phyloP scores from a whole-genome alignment of 2,797 vertebrate species.

The Masticophis lateralis region DNA sequence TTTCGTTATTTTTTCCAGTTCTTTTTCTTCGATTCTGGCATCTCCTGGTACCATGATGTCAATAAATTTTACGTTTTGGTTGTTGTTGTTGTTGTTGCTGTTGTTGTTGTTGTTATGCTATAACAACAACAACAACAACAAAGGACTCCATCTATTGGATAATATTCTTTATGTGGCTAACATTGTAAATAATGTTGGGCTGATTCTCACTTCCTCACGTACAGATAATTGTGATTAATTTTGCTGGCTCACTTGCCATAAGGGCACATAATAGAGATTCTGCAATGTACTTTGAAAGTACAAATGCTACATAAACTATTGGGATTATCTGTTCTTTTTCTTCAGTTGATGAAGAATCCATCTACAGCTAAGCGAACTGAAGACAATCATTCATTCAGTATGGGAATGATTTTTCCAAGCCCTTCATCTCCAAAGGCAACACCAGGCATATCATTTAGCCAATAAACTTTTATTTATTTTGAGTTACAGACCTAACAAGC shows the following conservation, averaged over 20 bases:
- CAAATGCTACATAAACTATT: not conserved
- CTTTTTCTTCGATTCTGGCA: too few species aligned
- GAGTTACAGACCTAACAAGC: not conserved
- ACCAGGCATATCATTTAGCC: not conserved
- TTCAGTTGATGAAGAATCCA: not conserved
- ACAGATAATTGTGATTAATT: not conserved
- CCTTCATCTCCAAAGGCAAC: not conserved
- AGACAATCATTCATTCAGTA: not conserved
- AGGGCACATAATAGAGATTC: not conserved
- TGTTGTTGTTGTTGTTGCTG: too few species aligned
- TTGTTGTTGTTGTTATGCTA: not conserved
- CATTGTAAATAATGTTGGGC: not conserved
- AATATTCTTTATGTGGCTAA: not conserved
- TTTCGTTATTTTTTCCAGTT: too few species aligned
- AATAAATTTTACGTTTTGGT: too few species aligned
- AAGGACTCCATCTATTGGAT: not conserved
- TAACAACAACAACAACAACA: too few species aligned
- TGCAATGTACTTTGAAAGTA: not conserved
- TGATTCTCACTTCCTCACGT: not conserved
- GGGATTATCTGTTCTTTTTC: not conserved
- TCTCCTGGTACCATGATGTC: too few species aligned
- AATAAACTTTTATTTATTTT: constrained; percentile 10
- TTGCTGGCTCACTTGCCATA: not conserved
- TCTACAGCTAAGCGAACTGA: not conserved
- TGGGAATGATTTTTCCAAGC: constrained; percentile 11